phyloP scores from a whole-genome alignment of 1,140 invertebrate species.

The Euglossa dilemma region DNA sequence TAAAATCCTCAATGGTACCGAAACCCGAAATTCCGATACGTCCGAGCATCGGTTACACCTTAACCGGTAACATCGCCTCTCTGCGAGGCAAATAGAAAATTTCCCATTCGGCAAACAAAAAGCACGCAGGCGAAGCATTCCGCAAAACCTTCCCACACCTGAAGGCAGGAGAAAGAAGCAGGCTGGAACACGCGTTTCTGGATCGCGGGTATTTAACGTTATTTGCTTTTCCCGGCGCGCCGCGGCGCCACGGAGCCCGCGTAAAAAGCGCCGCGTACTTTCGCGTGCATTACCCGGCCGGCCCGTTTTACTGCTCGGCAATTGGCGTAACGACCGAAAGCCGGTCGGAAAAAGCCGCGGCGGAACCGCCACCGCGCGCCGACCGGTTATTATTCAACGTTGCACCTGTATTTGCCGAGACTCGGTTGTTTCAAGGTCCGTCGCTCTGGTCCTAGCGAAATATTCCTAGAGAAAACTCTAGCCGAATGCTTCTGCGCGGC shows the following conservation, averaged over 20 bases:
- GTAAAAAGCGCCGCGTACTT: conserved; percentile 11
- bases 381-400: conserved; percentile 46
- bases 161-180: not conserved
- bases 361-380: not conserved
- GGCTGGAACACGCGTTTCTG: not conserved
- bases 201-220: not conserved
- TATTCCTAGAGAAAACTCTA: conserved; percentile 58
- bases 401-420: conserved; percentile 74
- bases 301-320: conserved; percentile 18
- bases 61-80: too few relatives aligned
- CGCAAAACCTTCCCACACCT: not conserved
- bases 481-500: too few relatives aligned
- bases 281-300: not conserved
- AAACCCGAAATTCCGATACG: too few relatives aligned
- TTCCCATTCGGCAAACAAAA: not conserved
- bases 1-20: too few relatives aligned
- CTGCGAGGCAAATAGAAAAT: not conserved
- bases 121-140: not conserved
- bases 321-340: conserved; percentile 20
- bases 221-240: conserved; percentile 12
- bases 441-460: conserved; percentile 69
- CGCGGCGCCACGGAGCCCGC: not conserved
- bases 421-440: conserved; percentile 69
- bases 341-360: not conserved
- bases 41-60: too few relatives aligned